Evolutionary conservation across 92 coral and sea anemone genomes (phyloP).

Genomic region (Nematostella vectensis): DNA sequence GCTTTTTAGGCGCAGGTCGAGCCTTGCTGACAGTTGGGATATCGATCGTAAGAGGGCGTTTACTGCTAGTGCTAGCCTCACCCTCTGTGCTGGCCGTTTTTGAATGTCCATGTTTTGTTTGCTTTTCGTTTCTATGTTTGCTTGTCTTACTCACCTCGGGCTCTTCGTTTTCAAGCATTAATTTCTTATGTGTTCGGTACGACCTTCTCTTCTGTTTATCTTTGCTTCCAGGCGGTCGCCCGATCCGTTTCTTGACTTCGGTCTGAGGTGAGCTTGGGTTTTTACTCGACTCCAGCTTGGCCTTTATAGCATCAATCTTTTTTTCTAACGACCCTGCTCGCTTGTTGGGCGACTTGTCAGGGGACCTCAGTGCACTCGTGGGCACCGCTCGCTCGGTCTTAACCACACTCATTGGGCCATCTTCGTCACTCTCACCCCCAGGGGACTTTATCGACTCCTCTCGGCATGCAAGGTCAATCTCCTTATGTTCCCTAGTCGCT

Average conservation of each 20-base stretch:
- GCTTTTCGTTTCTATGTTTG: slow-evolving; percentile 2
- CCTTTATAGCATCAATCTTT: slow-evolving; percentile 13
- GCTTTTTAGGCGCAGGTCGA: slow-evolving; percentile 23
- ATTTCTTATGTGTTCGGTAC: slow-evolving; percentile 16
- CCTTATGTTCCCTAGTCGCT: slow-evolving; percentile 12
- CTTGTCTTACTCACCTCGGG: background rate
- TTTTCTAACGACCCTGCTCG: slow-evolving; percentile 4
- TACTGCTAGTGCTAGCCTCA: slow-evolving; percentile 4
- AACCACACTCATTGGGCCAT: background rate
- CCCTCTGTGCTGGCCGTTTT: slow-evolving; percentile 12
- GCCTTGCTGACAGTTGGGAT: slow-evolving; percentile 66
- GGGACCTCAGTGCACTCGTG: background rate
- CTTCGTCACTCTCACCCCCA: slow-evolving; percentile 12
- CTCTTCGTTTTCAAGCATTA: background rate
- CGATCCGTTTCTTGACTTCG: slow-evolving; percentile 17
- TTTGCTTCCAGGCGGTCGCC: slow-evolving; percentile 78
- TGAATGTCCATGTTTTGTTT: background rate
- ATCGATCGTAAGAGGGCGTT: slow-evolving; percentile 29
- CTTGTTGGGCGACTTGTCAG: background rate
- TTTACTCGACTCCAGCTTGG: slow-evolving; percentile 1
- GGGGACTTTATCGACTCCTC: slow-evolving; percentile 23
- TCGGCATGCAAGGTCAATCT: slow-evolving; percentile 21
- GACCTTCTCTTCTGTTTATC: slow-evolving; percentile 71
- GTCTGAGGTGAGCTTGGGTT: background rate
- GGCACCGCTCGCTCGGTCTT: slow-evolving; percentile 13